A percentile compares a stretch with the other conserved stretches of the same genome.
These are phyloP conservation scores for Sapayoa aenigma DNA, from an alignment of 2,113 vertebrate genomes.

Conservation along the genomic window DNA sequence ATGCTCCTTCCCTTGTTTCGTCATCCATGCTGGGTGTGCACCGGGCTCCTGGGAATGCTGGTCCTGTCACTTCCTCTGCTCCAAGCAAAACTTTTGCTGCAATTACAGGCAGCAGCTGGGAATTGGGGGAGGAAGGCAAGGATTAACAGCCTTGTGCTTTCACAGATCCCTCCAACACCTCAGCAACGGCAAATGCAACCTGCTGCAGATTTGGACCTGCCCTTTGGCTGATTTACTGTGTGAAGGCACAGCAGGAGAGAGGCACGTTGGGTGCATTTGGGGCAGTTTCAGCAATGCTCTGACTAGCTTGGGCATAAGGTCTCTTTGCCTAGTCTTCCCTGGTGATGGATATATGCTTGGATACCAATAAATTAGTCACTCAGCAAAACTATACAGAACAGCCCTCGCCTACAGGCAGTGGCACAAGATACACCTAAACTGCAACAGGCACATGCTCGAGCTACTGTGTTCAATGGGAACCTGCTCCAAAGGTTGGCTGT, in stretches of 20 bases:
- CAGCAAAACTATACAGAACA: background rate
- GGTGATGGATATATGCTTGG: background rate
- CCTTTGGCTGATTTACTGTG: rapidly evolving
- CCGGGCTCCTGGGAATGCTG: background rate
- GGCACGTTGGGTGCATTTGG: background rate
- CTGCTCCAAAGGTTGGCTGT: background rate
- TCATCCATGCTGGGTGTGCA: conserved; percentile 6
- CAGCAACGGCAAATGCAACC: background rate
- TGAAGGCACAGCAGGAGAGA: background rate
- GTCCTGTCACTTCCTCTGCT: background rate
- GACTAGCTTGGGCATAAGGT: conserved; percentile 15
- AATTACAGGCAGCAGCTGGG: background rate
- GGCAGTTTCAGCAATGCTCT: background rate
- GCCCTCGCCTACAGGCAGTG: background rate
- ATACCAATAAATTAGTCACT: background rate
- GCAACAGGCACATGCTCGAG: background rate
- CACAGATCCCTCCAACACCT: background rate
- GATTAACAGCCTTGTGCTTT: background rate
- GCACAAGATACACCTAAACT: background rate
- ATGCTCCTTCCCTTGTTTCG: background rate
- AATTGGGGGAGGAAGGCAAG: background rate
- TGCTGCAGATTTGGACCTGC: background rate
- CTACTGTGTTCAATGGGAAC: background rate
- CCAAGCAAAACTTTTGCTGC: background rate
- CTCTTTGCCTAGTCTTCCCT: background rate